A percentile compares a stretch with the other conserved stretches of the same genome.
phyloP scores from a whole-genome alignment of 2,888 invertebrate genomes.

The Caradrina clavipalpis region DNA sequence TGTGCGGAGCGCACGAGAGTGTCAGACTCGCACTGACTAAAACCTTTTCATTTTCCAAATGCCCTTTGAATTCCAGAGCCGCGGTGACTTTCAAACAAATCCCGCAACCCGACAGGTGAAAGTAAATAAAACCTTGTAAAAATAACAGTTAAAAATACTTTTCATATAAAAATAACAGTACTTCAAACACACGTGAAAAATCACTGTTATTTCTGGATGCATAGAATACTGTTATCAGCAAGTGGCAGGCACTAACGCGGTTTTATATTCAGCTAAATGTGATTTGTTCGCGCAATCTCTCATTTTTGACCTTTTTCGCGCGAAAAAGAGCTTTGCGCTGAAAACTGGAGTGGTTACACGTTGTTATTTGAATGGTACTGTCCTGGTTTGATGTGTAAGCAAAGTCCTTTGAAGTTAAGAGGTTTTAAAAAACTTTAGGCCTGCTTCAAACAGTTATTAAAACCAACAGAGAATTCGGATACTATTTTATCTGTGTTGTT shows the following conservation, averaged over 20 bases:
- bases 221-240: conserved; percentile 67
- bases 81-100: too few species aligned
- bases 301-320: conserved; percentile 63
- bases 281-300: conserved; percentile 66
- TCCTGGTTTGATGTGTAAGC: background rate
- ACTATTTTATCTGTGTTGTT: too few species aligned
- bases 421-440: background rate
- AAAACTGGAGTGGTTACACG: conserved; percentile 7
- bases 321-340: conserved; percentile 47
- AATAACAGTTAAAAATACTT: too few species aligned
- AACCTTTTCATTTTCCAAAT: too few species aligned
- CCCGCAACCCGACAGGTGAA: too few species aligned
- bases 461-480: background rate
- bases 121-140: too few species aligned
- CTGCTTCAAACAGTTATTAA: background rate
- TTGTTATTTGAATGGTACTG: conserved; percentile 16
- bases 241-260: conserved; percentile 58
- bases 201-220: conserved; percentile 58
- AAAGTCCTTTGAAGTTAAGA: background rate
- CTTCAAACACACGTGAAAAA: conserved; percentile 23
- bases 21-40: too few species aligned
- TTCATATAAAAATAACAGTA: conserved; percentile 7
- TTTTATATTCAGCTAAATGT: conserved; percentile 62
- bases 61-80: too few species aligned
- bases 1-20: too few species aligned